phyloP scores from a whole-genome alignment of 2,888 invertebrate genomes.

The Lymantria dispar region DNA sequence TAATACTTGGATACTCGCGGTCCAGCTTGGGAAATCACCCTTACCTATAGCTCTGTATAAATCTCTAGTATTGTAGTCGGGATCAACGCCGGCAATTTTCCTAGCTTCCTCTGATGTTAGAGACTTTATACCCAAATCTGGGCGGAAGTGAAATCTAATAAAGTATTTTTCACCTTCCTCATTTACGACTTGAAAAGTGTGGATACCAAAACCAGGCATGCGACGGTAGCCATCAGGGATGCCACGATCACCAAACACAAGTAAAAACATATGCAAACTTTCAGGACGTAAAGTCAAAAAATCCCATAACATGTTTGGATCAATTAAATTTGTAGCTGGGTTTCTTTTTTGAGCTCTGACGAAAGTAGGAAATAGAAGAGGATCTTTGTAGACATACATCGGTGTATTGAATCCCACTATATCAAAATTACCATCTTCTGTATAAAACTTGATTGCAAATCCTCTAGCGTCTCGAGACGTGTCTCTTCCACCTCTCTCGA shows the following conservation, averaged over 20 bases:
- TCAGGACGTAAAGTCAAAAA: conserved; percentile 93
- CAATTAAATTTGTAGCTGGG: conserved; percentile 91
- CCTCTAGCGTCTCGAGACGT: conserved; percentile 93
- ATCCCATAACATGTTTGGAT: conserved; percentile 95
- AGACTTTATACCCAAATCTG: conserved; percentile 92
- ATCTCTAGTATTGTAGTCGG: conserved; percentile 93
- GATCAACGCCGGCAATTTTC: conserved; percentile 86
- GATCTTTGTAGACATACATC: conserved; percentile 93
- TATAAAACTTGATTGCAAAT: conserved; percentile 95
- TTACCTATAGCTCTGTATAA: conserved; percentile 91
- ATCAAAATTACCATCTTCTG: conserved; percentile 94
- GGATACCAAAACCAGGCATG: conserved; percentile 96
- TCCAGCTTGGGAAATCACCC: conserved; percentile 88
- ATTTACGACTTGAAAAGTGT: conserved; percentile 93
- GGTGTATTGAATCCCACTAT: conserved; percentile 94
- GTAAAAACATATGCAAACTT: conserved; percentile 89
- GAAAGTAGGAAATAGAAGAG: conserved; percentile 92
- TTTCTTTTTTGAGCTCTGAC: conserved; percentile 96
- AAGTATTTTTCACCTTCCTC: conserved; percentile 85
- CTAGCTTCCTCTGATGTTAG: conserved; percentile 84
- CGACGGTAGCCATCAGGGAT: conserved; percentile 93
- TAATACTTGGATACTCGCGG: conserved; percentile 90
- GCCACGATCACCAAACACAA: conserved; percentile 94
- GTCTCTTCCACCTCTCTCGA: conserved; percentile 92
- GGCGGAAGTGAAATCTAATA: conserved; percentile 94